Evolutionary conservation across 2,888 invertebrate genomes (phyloP), one percentile per base, ranked within the genome.

Genomic region (Seira sanloemensis): DNA sequence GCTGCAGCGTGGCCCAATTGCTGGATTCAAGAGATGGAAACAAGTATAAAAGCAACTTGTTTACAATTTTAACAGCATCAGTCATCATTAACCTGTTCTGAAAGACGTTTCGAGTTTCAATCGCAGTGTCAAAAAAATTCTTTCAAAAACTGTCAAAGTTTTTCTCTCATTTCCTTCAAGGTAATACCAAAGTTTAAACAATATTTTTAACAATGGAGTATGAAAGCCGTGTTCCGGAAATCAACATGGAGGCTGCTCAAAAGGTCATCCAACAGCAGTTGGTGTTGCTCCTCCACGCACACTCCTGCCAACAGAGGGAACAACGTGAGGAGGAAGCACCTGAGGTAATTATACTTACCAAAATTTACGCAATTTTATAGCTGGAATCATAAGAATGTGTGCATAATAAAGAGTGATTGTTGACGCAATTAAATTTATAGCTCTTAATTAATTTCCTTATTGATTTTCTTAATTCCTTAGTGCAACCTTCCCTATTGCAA

Each of bases 201-300:
- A 37, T 58, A 9, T 37, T 58, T 21, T 23, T 72, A 18, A n/a
- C n/a, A 73, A 82, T 82, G 81, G 76, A 82, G 27, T 5, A 69
- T 26, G 75, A 81, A 5, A 82, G 65, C 72, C 76, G 76, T 65
- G 81, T 76, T 58, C 75, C 62, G 50, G 54, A 46, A 19, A 66
- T 82, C 18, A 27, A 82, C 54, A 75, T 81, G 12, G 81, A 81
- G 68, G 72, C 67, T 21, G 81, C 81, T 5, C 81, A 82, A 69
- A 82, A 82, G 66, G 76, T 82, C 19, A 76, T 82, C 27, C 75
- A 66, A 23, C 81, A 82, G 27, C 81, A 82, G 66, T 76, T 82
- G 76, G 76, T 76, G 0, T 25, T 82, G 27, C 62, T 82, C 62
- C 75, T 82, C 26, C 81, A 82, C 67, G 81, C 81, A 50, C 81